These are phyloP conservation scores for Drymodes brunneopygia DNA, from an alignment of 2,113 vertebrate genomes.

Conservation along the genomic window DNA sequence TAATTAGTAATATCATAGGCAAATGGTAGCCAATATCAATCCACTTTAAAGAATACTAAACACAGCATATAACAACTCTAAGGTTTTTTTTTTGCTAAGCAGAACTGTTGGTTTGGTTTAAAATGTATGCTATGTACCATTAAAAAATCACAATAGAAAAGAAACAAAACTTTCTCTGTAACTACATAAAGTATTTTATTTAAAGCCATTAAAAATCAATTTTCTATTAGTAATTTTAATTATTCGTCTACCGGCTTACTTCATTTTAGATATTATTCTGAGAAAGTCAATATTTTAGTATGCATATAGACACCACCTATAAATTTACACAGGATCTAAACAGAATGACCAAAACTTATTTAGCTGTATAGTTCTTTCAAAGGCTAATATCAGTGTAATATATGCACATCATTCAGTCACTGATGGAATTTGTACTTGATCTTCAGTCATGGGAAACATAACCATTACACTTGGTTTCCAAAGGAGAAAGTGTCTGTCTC, in stretches of 20 bases:
- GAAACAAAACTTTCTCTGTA: not conserved
- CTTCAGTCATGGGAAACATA: not conserved
- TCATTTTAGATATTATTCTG: not conserved
- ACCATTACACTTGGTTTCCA: not conserved
- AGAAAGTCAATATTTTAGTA: not conserved
- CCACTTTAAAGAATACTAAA: not conserved
- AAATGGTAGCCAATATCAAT: not conserved
- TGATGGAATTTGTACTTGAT: not conserved
- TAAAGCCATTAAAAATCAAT: not conserved
- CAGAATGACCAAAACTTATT: not conserved
- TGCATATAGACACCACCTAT: not conserved
- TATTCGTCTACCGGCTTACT: not conserved
- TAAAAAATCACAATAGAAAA: not conserved
- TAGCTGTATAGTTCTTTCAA: not conserved
- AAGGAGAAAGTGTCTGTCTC: not conserved
- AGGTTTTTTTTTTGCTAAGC: not conserved
- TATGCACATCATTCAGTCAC: not conserved
- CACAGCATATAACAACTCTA: not conserved
- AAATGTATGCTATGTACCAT: not conserved
- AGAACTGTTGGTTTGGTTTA: not conserved
- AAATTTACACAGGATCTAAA: not conserved
- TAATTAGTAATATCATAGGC: not conserved
- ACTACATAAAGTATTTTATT: not conserved
- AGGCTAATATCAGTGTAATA: not conserved
- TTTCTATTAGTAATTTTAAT: not conserved